phyloP scores from a whole-genome alignment of 2,888 invertebrate species.

The Anagyrus pseudococci region DNA sequence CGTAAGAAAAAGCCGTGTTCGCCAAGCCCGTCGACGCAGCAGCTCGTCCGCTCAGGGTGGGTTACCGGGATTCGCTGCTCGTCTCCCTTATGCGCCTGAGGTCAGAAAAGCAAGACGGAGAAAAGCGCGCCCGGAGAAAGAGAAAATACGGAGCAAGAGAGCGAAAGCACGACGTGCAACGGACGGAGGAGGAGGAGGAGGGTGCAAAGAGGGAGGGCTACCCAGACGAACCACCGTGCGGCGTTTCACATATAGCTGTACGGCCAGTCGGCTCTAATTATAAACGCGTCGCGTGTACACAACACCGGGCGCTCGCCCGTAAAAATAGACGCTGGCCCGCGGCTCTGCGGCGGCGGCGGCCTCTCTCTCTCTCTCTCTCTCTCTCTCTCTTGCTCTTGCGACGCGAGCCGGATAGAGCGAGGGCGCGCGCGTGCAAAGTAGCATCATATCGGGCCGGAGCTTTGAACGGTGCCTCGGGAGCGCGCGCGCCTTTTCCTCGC shows the following conservation, averaged over 20 bases:
- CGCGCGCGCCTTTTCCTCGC: neutral
- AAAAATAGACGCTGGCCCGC: conserved; percentile 31
- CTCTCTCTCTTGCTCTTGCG: no score
- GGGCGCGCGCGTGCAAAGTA: no score
- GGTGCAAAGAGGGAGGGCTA: neutral
- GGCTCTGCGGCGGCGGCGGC: neutral
- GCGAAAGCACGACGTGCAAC: neutral
- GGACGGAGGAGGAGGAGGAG: neutral
- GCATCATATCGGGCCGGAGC: no score
- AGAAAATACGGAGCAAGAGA: no score
- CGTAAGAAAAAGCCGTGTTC: no score
- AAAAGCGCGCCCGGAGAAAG: no score
- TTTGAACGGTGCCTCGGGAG: neutral
- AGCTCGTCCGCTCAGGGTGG: no score
- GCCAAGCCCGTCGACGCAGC: no score
- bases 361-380: neutral
- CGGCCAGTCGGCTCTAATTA: conserved; percentile 30
- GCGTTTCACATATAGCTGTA: conserved; percentile 11
- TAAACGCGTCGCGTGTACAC: conserved; percentile 39
- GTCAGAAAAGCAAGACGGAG: neutral
- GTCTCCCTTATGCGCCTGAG: neutral
- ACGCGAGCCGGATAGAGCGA: no score
- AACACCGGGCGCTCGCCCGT: conserved; percentile 26
- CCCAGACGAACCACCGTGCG: conserved; percentile 30
- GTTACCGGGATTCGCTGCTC: neutral